phyloP scores from a whole-genome alignment of 2,888 invertebrate genomes.

The Agonopterix alstromeriana region DNA sequence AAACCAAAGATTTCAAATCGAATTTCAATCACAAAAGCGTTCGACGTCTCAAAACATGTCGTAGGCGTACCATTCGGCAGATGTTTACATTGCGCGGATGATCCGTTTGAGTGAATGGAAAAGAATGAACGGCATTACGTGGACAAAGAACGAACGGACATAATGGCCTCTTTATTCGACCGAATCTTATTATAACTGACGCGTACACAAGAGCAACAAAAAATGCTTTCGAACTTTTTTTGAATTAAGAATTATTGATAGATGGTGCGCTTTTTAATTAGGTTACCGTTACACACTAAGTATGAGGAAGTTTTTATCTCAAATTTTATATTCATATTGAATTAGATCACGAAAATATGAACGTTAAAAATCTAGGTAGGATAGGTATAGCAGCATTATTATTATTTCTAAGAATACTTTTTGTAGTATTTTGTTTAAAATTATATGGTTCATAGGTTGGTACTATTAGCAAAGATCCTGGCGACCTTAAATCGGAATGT shows the following conservation, averaged over 20 bases:
- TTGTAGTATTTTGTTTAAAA: too few species aligned
- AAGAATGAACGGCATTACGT: conserved; percentile 47
- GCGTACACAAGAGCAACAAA: conserved; percentile 22
- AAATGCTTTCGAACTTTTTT: conserved; percentile 8
- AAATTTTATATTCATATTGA: too few species aligned
- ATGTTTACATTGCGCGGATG: conserved; percentile 46
- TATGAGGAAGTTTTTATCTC: too few species aligned
- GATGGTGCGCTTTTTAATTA: not conserved
- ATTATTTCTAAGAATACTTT: too few species aligned
- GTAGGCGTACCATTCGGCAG: conserved; percentile 36
- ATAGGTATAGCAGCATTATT: too few species aligned
- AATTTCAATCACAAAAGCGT: conserved; percentile 8
- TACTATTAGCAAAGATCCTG: too few species aligned
- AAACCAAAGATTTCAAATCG: conserved; percentile 7
- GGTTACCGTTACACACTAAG: too few species aligned
- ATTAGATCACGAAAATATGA: too few species aligned
- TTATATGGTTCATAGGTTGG: too few species aligned
- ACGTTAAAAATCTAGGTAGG: too few species aligned
- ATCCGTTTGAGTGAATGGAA: conserved; percentile 23
- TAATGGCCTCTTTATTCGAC: conserved; percentile 45
- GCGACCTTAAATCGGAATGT: too few species aligned
- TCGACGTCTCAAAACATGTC: conserved; percentile 19
- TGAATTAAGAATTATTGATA: conserved; percentile 7
- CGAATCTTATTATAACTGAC: conserved; percentile 61
- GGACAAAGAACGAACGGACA: conserved; percentile 43